Base-by-base conservation (phyloP, 2,113 vertebrate species). In the Pygoscelis antarcticus region DNA sequence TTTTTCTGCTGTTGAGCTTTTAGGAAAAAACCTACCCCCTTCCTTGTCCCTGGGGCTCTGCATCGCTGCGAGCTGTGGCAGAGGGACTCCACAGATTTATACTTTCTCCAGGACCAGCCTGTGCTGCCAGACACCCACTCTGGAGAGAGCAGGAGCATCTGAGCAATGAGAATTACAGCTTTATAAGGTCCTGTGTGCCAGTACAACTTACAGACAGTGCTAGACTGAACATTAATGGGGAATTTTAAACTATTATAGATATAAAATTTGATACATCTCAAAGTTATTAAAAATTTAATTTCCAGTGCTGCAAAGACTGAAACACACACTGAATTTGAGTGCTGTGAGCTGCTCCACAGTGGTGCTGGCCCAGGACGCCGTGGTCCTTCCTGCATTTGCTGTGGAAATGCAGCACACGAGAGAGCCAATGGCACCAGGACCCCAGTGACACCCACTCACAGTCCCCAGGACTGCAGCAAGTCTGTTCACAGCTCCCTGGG, bases 81-180 rank as follows among this genome's bases (percentile, higher is more conserved):
- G 49, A 16, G 38, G 21, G 47, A 12, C n/a, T 47, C 30, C 46
- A 9, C 25, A 1, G 11, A 4, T 26, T 8, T 27, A 4, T 4
- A 2, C 17, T 44, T 55, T 27, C 16, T 27, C 74, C 52, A 27
- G 66, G 27, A 51, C 44, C 75, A 51, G 30, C 3, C 30, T 32
- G 13, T 9, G 42, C 42, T 32, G 12, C 58, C 72, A 27, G n/a
- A 54, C 25, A 55, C 62, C 16, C 13, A 2, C 72, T 21, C 79
- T 6, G 18, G 46, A 19, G 60, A 51, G 61, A 19, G 30, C 5
- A 0, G 34, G 15, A 29, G 17, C 7, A 0, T 5, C 38, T 22
- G 18, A 19, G 54, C 49, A 11, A 3, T 5, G 44, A 36, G 23
- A 46, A 49, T 10, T 29, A 11, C 32, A 38, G 71, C 47, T 62